Conservation (phyloP, 2,888 invertebrate genomes). For the Volucella inflata region DNA sequence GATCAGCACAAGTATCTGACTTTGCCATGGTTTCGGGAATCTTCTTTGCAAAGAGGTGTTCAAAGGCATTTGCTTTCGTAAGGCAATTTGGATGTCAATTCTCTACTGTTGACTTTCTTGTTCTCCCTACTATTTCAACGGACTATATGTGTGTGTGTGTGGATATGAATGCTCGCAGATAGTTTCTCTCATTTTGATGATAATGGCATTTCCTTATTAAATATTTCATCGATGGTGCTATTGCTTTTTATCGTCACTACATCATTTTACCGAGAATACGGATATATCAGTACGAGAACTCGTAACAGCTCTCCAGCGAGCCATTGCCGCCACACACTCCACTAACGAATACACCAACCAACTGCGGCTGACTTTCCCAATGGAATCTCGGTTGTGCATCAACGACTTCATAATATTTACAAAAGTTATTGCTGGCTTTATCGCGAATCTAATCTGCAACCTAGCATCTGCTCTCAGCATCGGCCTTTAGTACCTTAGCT, state of each 20-base stretch:
- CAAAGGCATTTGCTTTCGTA: too few species aligned
- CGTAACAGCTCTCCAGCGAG: slow-evolving; percentile 43
- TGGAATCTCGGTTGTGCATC: slow-evolving; percentile 69
- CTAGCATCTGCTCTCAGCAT: slow-evolving; percentile 53
- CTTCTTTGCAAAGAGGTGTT: too few species aligned
- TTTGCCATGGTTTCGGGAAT: too few species aligned
- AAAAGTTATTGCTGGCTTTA: slow-evolving; percentile 71
- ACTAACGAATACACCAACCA: slow-evolving; percentile 13
- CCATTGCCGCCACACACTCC: slow-evolving; percentile 24
- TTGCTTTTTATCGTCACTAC: slow-evolving; percentile 71
- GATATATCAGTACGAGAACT: background rate
- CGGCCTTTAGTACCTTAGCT: slow-evolving; percentile 48
- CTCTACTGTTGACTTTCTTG: too few species aligned
- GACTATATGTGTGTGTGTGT: too few species aligned
- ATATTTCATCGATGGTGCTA: slow-evolving; percentile 70
- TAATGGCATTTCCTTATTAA: slow-evolving; percentile 71
- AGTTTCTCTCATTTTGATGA: slow-evolving; percentile 24
- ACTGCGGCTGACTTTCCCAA: slow-evolving; percentile 44
- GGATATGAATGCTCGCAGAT: background rate
- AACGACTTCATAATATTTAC: slow-evolving; percentile 74
- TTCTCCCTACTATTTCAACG: too few species aligned
- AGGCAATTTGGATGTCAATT: too few species aligned
- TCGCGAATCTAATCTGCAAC: slow-evolving; percentile 69
- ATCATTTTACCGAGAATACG: slow-evolving; percentile 56
- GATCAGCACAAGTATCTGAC: too few species aligned